Evolutionary conservation across 2,113 vertebrate genomes (phyloP), one percentile per base, ranked within the genome.

Genomic region (Ictidomys tridecemlineatus): DNA sequence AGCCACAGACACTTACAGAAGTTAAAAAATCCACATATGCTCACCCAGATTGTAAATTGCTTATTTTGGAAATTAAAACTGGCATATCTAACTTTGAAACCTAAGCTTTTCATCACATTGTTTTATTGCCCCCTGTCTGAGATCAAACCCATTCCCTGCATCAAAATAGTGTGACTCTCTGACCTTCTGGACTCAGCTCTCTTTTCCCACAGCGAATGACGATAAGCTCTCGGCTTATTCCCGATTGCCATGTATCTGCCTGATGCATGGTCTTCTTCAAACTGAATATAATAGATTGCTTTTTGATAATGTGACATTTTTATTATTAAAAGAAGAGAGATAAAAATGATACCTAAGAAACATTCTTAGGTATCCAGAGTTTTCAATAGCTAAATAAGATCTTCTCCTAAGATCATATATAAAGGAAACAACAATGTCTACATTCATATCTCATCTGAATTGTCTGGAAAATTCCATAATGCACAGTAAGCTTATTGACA

Each of bases 221-320:
- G 30, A 30, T 56, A 17, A 53, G 12, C 14, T 42, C 24, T 80
- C 10, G 24, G 4, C 32, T 48, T 1, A 6, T 65, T 93, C 8
- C n/a, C 58, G 16, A 63, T 70, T 73, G 22, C 26, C 22, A 39
- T 37, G 6, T 16, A 67, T 17, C 53, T 67, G 34, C 48, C 51
- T 39, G 34, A 20, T 67, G 6, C 4, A 77, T 20, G 4, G 5
- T 53, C 16, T 74, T 69, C 56, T 94, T 82, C 56, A 82, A 22
- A 9, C 0, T 76, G 30, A 74, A 65, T 69, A 30, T n/a, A 92
- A 88, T 12, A 67, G 58, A 82, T 48, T 51, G 10, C 39, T 86
- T 87, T 96, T 87, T 96, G 63, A 87, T 70, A 65, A 79, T 74
- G 16, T 89, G 37, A 61, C 73, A 88, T 74, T 91, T 94, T 91